Evolutionary conservation across 2,113 vertebrate species (phyloP), one percentile per base, ranked within the genome.

Genomic region (Neodon shergylaensis): DNA sequence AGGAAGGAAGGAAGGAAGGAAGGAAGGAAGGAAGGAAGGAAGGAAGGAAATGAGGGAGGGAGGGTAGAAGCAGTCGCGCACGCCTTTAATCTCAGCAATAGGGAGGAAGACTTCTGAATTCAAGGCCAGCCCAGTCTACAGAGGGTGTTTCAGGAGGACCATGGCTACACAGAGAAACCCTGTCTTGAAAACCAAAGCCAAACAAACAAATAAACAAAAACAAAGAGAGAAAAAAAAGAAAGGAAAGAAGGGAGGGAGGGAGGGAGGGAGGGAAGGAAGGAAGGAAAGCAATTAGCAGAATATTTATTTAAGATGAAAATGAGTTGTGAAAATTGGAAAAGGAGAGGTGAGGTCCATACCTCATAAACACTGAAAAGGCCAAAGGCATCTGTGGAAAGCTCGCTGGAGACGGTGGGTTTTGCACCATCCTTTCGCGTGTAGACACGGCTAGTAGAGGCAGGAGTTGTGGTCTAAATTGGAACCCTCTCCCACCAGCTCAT

Each of bases 171-270:
- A 58, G 54, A 58, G 17, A 58, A 58, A 21, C 5, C 17, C 54
- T 58, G 54, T 58, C 54, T 58, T 58, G 54, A 58, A 58, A 58
- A 58, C 17, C 17, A 58, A 58, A 58, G 54, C 54, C 54, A 58
- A 58, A 58, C 17, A 58, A 58, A 58, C 17, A 58, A 58, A 58
- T 19, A 58, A 58, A 58, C 54, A 58, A 58, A 58, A 21, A 21
- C 5, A 19, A 21, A 58, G 19, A 58, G 17, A 58, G 52, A 58
- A 5, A 58, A 19, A 4, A 5, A 58, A 5, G 54, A 5, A 54
- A 49, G 33, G 0, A 70, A 8, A 0, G 5, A 36, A 5, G 0
- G 12, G 0, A 5, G 19, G 31, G 0, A 70, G 2, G 4, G 63
- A 6, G 61, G 85, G 66, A 22, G 14, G 39, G 73, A 42, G 13